These are phyloP conservation scores for Pelvicachromis taeniatus DNA, from an alignment of 2,113 vertebrate genomes.

Conservation along the genomic window DNA sequence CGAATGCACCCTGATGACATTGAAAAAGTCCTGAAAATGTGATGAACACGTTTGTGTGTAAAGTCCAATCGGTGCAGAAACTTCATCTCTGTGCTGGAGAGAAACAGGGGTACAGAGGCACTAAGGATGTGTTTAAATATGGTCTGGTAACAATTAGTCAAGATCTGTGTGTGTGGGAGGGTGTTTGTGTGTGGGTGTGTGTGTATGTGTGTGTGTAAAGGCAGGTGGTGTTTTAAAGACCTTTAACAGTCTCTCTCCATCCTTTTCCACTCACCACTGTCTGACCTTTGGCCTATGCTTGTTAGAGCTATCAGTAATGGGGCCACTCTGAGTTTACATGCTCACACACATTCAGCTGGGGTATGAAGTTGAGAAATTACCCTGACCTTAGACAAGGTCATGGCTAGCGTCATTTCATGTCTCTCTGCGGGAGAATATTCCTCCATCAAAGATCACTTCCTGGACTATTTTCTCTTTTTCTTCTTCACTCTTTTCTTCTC, in stretches of 20 bases:
- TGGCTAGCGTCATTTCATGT: conserved; percentile 30
- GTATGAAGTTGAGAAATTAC: conserved; percentile 44
- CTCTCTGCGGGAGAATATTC: conserved; percentile 1
- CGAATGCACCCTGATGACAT: not conserved
- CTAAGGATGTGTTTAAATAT: conserved; percentile 55
- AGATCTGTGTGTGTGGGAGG: not conserved
- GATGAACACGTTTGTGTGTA: conserved; percentile 14
- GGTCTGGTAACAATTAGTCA: conserved; percentile 74
- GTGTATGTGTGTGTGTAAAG: not conserved
- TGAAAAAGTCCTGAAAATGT: not conserved
- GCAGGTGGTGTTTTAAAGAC: conserved; percentile 68
- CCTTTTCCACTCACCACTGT: conserved; percentile 70
- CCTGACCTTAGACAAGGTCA: conserved; percentile 63
- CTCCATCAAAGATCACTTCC: not conserved
- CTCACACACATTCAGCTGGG: conserved; percentile 2
- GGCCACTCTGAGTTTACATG: conserved; percentile 25
- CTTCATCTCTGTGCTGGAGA: conserved; percentile 19
- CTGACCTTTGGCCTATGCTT: conserved; percentile 68
- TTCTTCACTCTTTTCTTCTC: not conserved
- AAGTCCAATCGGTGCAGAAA: conserved; percentile 14
- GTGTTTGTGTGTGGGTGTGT: not conserved
- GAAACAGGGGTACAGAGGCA: conserved; percentile 40
- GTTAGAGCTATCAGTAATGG: conserved; percentile 75
- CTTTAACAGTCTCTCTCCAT: conserved; percentile 64
- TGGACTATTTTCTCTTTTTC: not conserved